Evolutionary conservation across 2,888 invertebrate genomes (phyloP).

Genomic region (Ferdinandea cuprea): DNA sequence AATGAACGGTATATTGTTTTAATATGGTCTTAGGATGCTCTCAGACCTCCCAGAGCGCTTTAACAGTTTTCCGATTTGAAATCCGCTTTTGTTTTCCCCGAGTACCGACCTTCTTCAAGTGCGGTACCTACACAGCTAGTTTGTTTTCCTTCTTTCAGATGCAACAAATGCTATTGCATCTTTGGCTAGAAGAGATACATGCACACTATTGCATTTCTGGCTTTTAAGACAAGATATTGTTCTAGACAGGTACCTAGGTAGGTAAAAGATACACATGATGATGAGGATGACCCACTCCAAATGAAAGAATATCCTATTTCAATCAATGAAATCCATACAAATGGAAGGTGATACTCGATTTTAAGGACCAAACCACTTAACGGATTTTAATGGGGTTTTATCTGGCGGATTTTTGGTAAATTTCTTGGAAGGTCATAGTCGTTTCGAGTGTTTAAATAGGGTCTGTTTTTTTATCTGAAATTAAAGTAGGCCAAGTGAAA

Average conservation of each 20-base stretch:
- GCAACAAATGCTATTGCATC: slow-evolving; percentile 54
- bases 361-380: slow-evolving; percentile 41
- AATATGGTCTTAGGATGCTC: slow-evolving; percentile 24
- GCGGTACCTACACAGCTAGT: slow-evolving; percentile 18
- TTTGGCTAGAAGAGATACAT: slow-evolving; percentile 1
- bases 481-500: too few relatives aligned
- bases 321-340: slow-evolving; percentile 64
- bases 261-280: too few relatives aligned
- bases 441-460: background rate
- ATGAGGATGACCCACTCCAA: slow-evolving; percentile 17
- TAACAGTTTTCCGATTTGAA: slow-evolving; percentile 36
- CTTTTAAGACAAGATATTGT: background rate
- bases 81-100: slow-evolving; percentile 51
- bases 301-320: slow-evolving; percentile 55
- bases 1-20: slow-evolving; percentile 16
- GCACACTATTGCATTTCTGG: slow-evolving; percentile 10
- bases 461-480: too few relatives aligned
- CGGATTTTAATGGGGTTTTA: slow-evolving; percentile 45
- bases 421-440: slow-evolving; percentile 37
- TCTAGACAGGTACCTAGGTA: slow-evolving; percentile 19
- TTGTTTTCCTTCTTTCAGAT: slow-evolving; percentile 10
- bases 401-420: slow-evolving; percentile 36
- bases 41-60: slow-evolving; percentile 63
- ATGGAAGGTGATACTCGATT: slow-evolving; percentile 25
- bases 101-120: slow-evolving; percentile 55